phyloP scores from a whole-genome alignment of 1,140 invertebrate species.

The Agraylea sexmaculata region DNA sequence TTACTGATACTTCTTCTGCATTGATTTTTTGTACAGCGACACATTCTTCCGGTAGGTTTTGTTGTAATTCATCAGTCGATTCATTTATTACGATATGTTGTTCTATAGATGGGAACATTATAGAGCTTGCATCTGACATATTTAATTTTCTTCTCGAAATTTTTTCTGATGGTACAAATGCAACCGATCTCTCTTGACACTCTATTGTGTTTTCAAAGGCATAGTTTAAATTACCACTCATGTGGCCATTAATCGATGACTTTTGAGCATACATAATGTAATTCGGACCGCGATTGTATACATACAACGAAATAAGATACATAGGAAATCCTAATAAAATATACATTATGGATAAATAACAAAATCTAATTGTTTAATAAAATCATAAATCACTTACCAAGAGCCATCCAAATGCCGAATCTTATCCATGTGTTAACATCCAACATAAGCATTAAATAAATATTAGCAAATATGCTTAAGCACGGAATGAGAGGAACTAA shows the following conservation, averaged over 20 bases:
- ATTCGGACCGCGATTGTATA: slow-evolving; percentile 17
- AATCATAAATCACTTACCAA: slow-evolving; percentile 38
- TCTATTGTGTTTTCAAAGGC: slow-evolving; percentile 14
- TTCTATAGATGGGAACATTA: too few relatives aligned
- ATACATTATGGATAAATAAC: neutral
- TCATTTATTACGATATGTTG: too few relatives aligned
- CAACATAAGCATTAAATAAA: slow-evolving; percentile 81
- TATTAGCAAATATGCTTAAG: slow-evolving; percentile 72
- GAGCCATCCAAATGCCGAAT: slow-evolving; percentile 69
- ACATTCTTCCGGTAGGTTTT: slow-evolving; percentile 2
- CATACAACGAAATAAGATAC: slow-evolving; percentile 14
- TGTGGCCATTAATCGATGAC: slow-evolving; percentile 17
- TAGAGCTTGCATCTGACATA: too few relatives aligned
- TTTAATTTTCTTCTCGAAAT: too few relatives aligned
- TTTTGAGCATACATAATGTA: slow-evolving; percentile 17
- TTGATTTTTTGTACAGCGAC: neutral
- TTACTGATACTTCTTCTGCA: slow-evolving; percentile 4
- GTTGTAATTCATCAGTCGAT: too few relatives aligned
- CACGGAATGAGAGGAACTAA: slow-evolving; percentile 75
- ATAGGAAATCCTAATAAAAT: slow-evolving; percentile 14
- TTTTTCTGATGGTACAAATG: slow-evolving; percentile 6
- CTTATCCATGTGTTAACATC: slow-evolving; percentile 74
- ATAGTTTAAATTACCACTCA: slow-evolving; percentile 16
- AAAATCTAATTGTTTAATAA: slow-evolving; percentile 4
- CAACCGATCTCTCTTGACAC: slow-evolving; percentile 11